A percentile compares a stretch with the other conserved stretches of the same genome.
These are phyloP conservation scores for Danionella cerebrum DNA, from an alignment of 2,113 vertebrate genomes.

Conservation along the genomic window DNA sequence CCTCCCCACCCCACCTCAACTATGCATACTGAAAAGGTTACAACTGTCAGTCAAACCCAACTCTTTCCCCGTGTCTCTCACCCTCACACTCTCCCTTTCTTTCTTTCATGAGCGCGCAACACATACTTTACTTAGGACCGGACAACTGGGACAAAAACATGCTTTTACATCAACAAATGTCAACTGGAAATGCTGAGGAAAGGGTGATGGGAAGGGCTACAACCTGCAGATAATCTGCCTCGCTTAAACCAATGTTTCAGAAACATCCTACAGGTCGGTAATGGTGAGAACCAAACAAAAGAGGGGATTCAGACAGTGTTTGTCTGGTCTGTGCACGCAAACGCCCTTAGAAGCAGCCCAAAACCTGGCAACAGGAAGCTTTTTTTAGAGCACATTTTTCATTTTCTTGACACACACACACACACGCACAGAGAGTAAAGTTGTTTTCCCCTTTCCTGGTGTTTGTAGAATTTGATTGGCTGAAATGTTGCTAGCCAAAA, in stretches of 20 bases:
- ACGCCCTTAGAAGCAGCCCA: conserved; percentile 15
- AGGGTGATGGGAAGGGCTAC: not conserved
- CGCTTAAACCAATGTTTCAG: not conserved
- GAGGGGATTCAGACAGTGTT: conserved; percentile 24
- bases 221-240: conserved; percentile 18
- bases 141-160: conserved; percentile 8
- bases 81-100: conserved; percentile 20
- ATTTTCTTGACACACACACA: conserved; percentile 41
- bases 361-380: conserved; percentile 35
- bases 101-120: conserved; percentile 3
- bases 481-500: conserved; percentile 65
- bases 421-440: conserved; percentile 48
- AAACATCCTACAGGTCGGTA: conserved; percentile 48
- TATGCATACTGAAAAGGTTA: conserved; percentile 73
- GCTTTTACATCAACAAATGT: conserved; percentile 9
- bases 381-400: conserved; percentile 44
- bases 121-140: conserved; percentile 22
- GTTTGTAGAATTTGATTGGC: conserved; percentile 63
- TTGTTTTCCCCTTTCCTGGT: conserved; percentile 60
- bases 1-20: conserved; percentile 53
- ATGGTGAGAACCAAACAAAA: conserved; percentile 25
- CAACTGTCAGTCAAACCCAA: conserved; percentile 60
- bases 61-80: conserved; percentile 34
- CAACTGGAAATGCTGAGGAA: not conserved
- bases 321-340: conserved; percentile 23